Percentiles rank a stretch among this genome's conserved stretches.
These are phyloP conservation scores for Bagarius yarrelli DNA, from an alignment of 2,113 vertebrate genomes.

Conservation along the genomic window DNA sequence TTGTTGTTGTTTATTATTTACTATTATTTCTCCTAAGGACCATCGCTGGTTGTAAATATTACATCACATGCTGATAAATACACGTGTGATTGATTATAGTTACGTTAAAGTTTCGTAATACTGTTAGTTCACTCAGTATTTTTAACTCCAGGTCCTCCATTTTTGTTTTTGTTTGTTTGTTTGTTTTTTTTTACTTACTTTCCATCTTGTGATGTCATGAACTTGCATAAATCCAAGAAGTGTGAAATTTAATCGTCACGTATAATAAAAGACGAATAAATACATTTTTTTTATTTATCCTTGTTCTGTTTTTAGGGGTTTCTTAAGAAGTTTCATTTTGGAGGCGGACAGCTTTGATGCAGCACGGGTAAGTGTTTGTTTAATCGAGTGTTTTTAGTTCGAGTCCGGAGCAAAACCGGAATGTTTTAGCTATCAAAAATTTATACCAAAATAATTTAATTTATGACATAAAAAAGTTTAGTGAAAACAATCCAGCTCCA, in stretches of 20 bases:
- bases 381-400: too few species aligned
- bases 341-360: constrained; percentile 76
- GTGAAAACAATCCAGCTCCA: neutral
- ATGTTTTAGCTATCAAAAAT: neutral
- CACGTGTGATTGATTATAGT: neutral
- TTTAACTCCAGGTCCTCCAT: too few species aligned
- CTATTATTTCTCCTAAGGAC: too few species aligned
- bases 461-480: neutral
- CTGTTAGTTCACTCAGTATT: too few species aligned
- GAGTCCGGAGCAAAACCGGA: neutral
- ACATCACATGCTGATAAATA: neutral
- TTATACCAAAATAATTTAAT: too few species aligned
- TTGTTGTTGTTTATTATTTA: neutral
- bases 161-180: too few species aligned
- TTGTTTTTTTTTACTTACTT: too few species aligned
- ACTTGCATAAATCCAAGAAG: too few species aligned
- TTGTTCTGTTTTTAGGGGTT: constrained; percentile 60
- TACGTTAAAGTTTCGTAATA: neutral
- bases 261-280: neutral
- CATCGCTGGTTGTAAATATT: neutral
- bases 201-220: too few species aligned
- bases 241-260: too few species aligned
- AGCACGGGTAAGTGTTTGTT: constrained; percentile 66
- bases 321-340: constrained; percentile 56
- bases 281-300: neutral